Conservation (phyloP, 2,797 vertebrate genomes). For the Coregonus sp. region DNA sequence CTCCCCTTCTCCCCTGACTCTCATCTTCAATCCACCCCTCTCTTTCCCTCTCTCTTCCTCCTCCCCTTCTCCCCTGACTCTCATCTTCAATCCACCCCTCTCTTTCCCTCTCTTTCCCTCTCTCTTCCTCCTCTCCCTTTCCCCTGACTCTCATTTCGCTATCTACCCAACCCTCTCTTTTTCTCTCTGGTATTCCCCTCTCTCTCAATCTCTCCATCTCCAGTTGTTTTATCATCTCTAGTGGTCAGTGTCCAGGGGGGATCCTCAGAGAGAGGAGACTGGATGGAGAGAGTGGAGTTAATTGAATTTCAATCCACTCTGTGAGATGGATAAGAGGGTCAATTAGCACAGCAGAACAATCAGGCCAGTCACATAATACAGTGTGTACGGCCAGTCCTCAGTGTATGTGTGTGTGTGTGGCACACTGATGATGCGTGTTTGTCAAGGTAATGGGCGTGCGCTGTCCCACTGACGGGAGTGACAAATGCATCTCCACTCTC, state of each 20-base stretch:
- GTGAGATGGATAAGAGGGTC: slow-evolving; percentile 69
- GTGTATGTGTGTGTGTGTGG: background rate
- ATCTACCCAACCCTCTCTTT: slow-evolving; percentile 24
- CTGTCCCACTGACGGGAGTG: slow-evolving; percentile 1
- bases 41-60: slow-evolving; percentile 32
- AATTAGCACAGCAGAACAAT: slow-evolving; percentile 57
- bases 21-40: slow-evolving; percentile 17
- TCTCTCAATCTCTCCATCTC: background rate
- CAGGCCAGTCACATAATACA: slow-evolving; percentile 73
- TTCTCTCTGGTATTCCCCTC: background rate
- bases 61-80: slow-evolving; percentile 6
- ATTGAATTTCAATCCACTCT: slow-evolving; percentile 73
- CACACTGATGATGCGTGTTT: slow-evolving; percentile 21
- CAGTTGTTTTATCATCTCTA: background rate
- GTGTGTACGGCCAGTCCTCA: slow-evolving; percentile 38
- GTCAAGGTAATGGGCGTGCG: slow-evolving; percentile 31
- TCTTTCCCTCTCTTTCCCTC: slow-evolving; percentile 28
- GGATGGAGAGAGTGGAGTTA: slow-evolving; percentile 49
- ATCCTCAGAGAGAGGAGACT: slow-evolving; percentile 15
- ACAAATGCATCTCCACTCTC: slow-evolving; percentile 40
- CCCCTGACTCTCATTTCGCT: background rate
- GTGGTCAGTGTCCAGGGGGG: slow-evolving; percentile 1
- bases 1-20: slow-evolving; percentile 30
- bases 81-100: background rate
- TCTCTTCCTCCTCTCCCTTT: background rate